Percentiles rank a stretch among this genome's conserved stretches.
Evolutionary conservation across 1,140 invertebrate genomes (phyloP).

Genomic region (Lethrus apterus): DNA sequence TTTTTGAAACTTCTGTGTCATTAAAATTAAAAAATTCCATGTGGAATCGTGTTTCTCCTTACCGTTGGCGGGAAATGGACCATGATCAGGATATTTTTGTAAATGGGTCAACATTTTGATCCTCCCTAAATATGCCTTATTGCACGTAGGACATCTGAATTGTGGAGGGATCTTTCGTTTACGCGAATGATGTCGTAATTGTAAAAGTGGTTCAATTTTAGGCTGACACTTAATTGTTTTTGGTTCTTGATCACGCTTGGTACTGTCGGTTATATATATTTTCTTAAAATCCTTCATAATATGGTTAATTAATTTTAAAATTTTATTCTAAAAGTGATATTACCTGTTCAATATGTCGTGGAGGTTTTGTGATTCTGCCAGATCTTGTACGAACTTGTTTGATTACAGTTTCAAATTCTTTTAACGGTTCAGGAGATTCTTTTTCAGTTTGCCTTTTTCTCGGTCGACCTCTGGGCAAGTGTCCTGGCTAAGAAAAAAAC

Average conservation of each 20-base stretch:
- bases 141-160: slow-evolving; percentile 50
- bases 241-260: slow-evolving; percentile 20
- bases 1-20: slow-evolving; percentile 27
- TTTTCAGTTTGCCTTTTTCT: slow-evolving; percentile 21
- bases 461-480: slow-evolving; percentile 25
- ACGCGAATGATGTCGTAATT: slow-evolving; percentile 22
- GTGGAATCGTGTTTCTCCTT: slow-evolving; percentile 28
- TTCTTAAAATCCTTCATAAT: slow-evolving; percentile 33
- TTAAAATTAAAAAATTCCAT: slow-evolving; percentile 35
- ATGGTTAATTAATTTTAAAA: slow-evolving; percentile 7
- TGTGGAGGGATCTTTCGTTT: slow-evolving; percentile 49
- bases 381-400: slow-evolving; percentile 32
- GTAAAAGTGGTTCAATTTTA: slow-evolving; percentile 14
- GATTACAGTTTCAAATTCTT: slow-evolving; percentile 6
- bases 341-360: slow-evolving; percentile 34
- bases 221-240: slow-evolving; percentile 30
- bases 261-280: slow-evolving; percentile 25
- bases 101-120: slow-evolving; percentile 54
- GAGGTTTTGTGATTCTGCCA: slow-evolving; percentile 33
- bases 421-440: slow-evolving; percentile 13
- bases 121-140: slow-evolving; percentile 50
- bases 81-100: slow-evolving; percentile 55
- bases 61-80: slow-evolving; percentile 29
- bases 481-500: slow-evolving; percentile 19
- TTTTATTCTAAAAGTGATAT: slow-evolving; percentile 2